Evolutionary conservation across 2,797 vertebrate genomes (phyloP), one percentile per base, ranked within the genome.

Genomic region (Crenuchus spilurus): DNA sequence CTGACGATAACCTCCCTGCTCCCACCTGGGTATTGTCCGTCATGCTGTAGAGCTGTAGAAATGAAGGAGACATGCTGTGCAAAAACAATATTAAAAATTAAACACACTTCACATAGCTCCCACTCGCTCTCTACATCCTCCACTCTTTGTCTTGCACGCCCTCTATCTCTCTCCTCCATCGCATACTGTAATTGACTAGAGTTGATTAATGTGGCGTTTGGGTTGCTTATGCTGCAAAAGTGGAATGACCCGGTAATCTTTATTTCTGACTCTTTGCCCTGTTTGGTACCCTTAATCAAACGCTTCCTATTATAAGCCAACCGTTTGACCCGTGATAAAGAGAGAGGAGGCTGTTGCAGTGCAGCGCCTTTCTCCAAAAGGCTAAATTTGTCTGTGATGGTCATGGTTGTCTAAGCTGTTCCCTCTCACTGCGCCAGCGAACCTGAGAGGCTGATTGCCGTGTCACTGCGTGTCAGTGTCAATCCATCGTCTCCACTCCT

Each of bases 41-140:
- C 33, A 35, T 22, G 30, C n/a, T 10, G 10, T 39, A 26, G 28
- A 1, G 3, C 9, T 60, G 33, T 20, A 60, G 20, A 20, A 35
- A n/a, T n/a, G n/a, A n/a, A n/a, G n/a, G n/a, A 20, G 37, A 57
- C 39, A 65, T 20, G 26, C 26, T 55, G 13, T 39, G 52, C 2
- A 6, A 42, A 52, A 73, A 65, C 37, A 44, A 1, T 33, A 62
- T 30, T 41, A 73, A 66, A 69, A 35, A 72, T 57, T 49, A 18
- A 58, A 46, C 24, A 41, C 4, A 2, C n/a, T 64, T 73, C 51
- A 42, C 11, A 65, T 13, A 7, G 11, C 20, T 28, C 13, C 61
- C 26, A 35, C 7, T n/a, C 62, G 26, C 33, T 16, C 14, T 30
- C 18, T 37, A 13, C 11, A 33, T 63, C 22, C 28, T 28, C n/a